Conservation (phyloP, 1,140 invertebrate species). For the Apis laboriosa region DNA sequence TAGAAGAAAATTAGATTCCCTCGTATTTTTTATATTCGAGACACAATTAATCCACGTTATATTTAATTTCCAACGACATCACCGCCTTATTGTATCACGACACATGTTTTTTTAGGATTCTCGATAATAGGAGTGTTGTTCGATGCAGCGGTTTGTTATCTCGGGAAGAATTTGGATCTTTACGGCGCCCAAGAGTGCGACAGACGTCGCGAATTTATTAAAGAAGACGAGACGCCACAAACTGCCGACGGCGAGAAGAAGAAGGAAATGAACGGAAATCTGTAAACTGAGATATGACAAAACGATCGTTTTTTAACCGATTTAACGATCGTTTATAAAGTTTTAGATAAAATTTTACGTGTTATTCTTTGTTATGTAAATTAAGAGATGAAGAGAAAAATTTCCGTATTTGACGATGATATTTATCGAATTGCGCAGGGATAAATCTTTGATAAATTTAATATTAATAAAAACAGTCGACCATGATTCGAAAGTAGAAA, state of each 20-base stretch:
- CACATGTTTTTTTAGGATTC: conserved; percentile 75
- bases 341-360: neutral
- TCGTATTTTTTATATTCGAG: neutral
- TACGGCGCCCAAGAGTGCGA: conserved; percentile 82
- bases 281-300: conserved; percentile 45
- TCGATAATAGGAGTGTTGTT: conserved; percentile 82
- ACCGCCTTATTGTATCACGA: neutral
- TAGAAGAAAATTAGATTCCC: neutral
- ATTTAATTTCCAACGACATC: neutral
- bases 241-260: conserved; percentile 35
- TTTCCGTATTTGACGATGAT: too few relatives aligned
- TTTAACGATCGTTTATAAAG: neutral
- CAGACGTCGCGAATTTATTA: conserved; percentile 72
- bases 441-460: neutral
- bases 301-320: conserved; percentile 18
- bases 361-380: conserved; percentile 38
- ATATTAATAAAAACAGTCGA: neutral
- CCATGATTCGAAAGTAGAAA: neutral
- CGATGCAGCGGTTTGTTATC: conserved; percentile 82
- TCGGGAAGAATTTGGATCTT: conserved; percentile 82
- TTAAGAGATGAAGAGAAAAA: too few relatives aligned
- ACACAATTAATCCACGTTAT: neutral
- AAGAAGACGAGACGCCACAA: conserved; percentile 55
- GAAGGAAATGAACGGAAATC: conserved; percentile 59
- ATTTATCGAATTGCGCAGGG: too few relatives aligned